phyloP scores from a whole-genome alignment of 2,113 vertebrate genomes.

The Haplochromis vanheusdeni region DNA sequence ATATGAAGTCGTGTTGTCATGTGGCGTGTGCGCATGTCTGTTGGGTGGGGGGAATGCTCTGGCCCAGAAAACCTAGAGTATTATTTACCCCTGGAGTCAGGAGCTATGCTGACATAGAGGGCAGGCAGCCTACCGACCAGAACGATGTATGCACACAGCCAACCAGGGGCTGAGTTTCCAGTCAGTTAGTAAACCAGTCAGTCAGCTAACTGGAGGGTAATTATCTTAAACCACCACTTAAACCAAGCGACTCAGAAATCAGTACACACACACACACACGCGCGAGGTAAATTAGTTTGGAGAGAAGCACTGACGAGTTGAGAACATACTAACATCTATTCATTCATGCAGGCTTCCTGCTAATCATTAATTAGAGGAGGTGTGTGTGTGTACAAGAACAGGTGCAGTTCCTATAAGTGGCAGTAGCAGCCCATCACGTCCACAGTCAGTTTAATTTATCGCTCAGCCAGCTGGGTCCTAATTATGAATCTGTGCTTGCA shows the following conservation, averaged over 20 bases:
- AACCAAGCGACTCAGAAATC: background rate
- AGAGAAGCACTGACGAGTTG: background rate
- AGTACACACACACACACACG: background rate
- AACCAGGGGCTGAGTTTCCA: background rate
- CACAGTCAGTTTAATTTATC: conserved; percentile 15
- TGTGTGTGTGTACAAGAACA: background rate
- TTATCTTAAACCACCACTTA: background rate
- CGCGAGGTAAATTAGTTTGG: background rate
- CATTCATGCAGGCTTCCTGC: background rate
- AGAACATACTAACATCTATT: background rate
- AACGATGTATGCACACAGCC: background rate
- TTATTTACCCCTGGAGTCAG: conserved; percentile 26
- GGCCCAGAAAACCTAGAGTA: conserved; percentile 19
- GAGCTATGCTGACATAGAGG: conserved; percentile 12
- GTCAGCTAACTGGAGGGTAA: background rate
- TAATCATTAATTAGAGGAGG: background rate
- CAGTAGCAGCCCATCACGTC: conserved; percentile 5
- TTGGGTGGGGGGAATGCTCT: background rate
- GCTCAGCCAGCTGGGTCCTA: conserved; percentile 8
- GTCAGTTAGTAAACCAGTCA: background rate
- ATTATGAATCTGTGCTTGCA: background rate
- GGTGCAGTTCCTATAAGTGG: conserved; percentile 19
- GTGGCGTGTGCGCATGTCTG: background rate
- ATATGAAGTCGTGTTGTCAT: background rate
- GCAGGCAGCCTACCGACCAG: background rate